Percentiles rank a stretch among this genome's conserved stretches.
phyloP scores from a whole-genome alignment of 2,797 vertebrate species.

The Artibeus jamaicensis region DNA sequence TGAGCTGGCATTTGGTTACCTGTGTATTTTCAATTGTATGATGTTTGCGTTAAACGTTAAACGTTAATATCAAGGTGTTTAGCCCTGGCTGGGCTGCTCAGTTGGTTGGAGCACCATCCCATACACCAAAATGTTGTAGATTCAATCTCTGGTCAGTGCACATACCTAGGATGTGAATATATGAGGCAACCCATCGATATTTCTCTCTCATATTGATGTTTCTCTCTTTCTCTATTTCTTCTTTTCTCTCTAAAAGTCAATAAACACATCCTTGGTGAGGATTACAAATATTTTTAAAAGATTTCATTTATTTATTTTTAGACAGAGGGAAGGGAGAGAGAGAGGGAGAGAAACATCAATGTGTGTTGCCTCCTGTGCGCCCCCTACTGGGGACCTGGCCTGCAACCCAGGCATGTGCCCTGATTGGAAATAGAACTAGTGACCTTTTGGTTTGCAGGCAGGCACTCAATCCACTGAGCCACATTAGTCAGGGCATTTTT shows the following conservation, averaged over 20 bases:
- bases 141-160: neutral
- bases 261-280: neutral
- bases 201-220: neutral
- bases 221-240: too few species aligned
- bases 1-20: neutral
- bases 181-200: neutral
- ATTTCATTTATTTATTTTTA: too few species aligned
- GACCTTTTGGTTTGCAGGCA: too few species aligned
- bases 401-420: too few species aligned
- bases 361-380: too few species aligned
- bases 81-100: too few species aligned
- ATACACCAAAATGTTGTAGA: neutral
- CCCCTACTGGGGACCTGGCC: too few species aligned
- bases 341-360: too few species aligned
- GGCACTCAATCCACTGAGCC: too few species aligned
- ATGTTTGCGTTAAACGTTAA: constrained; percentile 44
- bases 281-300: neutral
- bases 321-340: too few species aligned
- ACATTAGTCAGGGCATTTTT: too few species aligned
- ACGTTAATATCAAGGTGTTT: neutral
- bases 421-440: too few species aligned
- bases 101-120: neutral
- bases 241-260: neutral
- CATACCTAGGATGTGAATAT: neutral
- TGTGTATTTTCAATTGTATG: neutral